Evolutionary conservation across 2,888 invertebrate species (phyloP), one percentile per base, ranked within the genome.

Genomic region (Ichneumon xanthorius): DNA sequence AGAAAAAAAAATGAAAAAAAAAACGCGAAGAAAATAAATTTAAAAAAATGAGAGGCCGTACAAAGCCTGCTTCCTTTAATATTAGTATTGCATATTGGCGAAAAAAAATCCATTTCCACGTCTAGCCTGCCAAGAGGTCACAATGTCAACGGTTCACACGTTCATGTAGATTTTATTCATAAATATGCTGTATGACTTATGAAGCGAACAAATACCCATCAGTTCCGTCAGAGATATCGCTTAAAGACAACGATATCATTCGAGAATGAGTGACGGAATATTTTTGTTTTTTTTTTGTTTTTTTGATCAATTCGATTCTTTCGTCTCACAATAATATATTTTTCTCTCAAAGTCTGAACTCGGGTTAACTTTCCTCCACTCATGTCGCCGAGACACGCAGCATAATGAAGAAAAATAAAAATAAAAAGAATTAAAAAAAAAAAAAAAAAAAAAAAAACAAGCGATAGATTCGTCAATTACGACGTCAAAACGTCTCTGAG

Each of bases 131-230:
- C 11, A 6, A 48, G 33, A 19, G 16, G 50, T 30, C 53, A 71
- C 3, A 33, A 3, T 30, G 53, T 4, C 14, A 19, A 55, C 14
- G 19, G 11, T 37, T 58, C 40, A 33, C 40, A 33, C 7, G 37
- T 33, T 30, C 53, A 37, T 37, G 37, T 72, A 55, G 37, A 55
- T 37, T 55, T 58, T 72, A 55, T 72, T 72, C 19, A 11, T 19
- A 33, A 72, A 14, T 55, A 26, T 19, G 19, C n/a, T 5, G 19
- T 19, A 19, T 26, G 9, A 11, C 5, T 58, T 22, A 9, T 1
- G 22, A 9, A 22, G 55, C 55, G 55, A 19, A 55, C 3, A 19
- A 19, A 7, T 22, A 55, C n/a, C 11, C 9, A 11, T 22, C 55
- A 22, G 55, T 55, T 11, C 22, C 19, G 22, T 58, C 58, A 26